These are phyloP conservation scores for Trinorchestia longiramus DNA, from an alignment of 1,140 invertebrate species.

Conservation along the genomic window DNA sequence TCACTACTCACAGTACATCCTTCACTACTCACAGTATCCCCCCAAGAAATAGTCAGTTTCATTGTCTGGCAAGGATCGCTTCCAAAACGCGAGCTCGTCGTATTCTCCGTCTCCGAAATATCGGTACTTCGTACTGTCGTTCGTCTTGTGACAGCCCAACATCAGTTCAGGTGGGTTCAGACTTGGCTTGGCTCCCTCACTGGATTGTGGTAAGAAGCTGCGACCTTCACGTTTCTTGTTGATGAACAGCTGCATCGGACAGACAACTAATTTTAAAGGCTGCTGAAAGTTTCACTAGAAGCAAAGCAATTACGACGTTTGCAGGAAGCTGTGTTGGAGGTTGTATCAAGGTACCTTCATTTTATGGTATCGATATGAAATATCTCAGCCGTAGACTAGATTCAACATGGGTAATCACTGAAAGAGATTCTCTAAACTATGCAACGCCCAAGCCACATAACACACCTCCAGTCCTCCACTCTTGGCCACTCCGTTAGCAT, in stretches of 20 bases:
- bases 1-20: background rate
- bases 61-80: slow-evolving; percentile 58
- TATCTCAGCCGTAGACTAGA: background rate
- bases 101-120: slow-evolving; percentile 63
- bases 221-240: background rate
- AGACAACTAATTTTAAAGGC: background rate
- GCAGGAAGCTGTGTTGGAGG: background rate
- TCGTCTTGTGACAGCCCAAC: slow-evolving; percentile 66
- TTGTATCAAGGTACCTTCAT: background rate
- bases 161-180: slow-evolving; percentile 64
- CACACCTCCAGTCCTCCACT: slow-evolving; percentile 51
- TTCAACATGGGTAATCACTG: background rate
- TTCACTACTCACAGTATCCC: slow-evolving; percentile 65
- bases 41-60: slow-evolving; percentile 66
- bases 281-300: background rate
- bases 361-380: background rate
- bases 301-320: background rate
- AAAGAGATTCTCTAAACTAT: background rate
- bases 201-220: background rate
- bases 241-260: background rate
- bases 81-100: slow-evolving; percentile 68
- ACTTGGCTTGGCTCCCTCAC: slow-evolving; percentile 9
- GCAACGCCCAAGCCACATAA: background rate
- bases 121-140: slow-evolving; percentile 57
- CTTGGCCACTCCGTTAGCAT: background rate